A percentile compares a stretch with the other conserved stretches of the same genome.
Evolutionary conservation across 2,888 invertebrate species (phyloP).

Genomic region (Callimorpha dominula): DNA sequence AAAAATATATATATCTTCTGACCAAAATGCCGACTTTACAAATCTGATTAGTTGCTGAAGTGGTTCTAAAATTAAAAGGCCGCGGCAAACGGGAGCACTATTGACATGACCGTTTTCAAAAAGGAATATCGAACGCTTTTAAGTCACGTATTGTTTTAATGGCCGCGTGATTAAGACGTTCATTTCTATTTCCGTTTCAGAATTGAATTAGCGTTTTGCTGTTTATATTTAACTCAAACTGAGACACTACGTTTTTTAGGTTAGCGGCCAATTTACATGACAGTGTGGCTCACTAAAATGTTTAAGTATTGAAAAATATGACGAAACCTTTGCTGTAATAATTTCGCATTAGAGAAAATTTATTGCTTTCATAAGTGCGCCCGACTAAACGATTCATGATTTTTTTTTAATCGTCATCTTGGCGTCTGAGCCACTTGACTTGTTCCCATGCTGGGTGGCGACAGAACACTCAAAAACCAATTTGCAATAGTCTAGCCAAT

Average conservation of each 20-base stretch:
- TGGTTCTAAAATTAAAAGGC: constrained; percentile 85
- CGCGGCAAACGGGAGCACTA: constrained; percentile 65
- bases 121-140: constrained; percentile 71
- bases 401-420: constrained; percentile 63
- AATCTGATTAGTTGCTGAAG: constrained; percentile 83
- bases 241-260: constrained; percentile 25
- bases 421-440: constrained; percentile 71
- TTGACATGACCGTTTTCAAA: constrained; percentile 73
- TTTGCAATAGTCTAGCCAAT: constrained; percentile 83
- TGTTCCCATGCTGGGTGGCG: constrained; percentile 85
- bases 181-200: constrained; percentile 56
- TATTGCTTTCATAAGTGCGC: constrained; percentile 71
- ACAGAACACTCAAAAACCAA: constrained; percentile 81
- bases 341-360: constrained; percentile 70
- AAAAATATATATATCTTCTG: constrained; percentile 49
- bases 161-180: constrained; percentile 76
- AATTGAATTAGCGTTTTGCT: constrained; percentile 37
- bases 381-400: constrained; percentile 50
- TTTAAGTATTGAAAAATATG: constrained; percentile 33
- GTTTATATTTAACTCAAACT: constrained; percentile 35
- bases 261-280: constrained; percentile 38
- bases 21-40: constrained; percentile 79
- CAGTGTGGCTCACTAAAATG: constrained; percentile 23
- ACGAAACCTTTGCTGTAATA: constrained; percentile 49
- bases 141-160: constrained; percentile 74